phyloP scores from a whole-genome alignment of 1,140 invertebrate species.

The Pseudomyrmex sp. region DNA sequence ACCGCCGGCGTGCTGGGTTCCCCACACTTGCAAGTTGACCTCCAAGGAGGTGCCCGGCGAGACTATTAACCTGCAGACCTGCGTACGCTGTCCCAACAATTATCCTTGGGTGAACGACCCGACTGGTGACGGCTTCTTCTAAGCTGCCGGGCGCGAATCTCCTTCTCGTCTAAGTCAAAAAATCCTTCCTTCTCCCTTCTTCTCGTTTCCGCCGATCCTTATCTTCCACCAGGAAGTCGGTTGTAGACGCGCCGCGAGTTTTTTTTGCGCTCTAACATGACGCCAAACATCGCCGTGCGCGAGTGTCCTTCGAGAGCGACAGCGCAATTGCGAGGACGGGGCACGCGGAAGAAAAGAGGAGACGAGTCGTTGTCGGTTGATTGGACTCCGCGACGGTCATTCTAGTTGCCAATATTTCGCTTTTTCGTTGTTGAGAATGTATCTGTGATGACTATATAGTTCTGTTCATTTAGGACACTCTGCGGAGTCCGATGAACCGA shows the following conservation, averaged over 20 bases:
- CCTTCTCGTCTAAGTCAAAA: slow-evolving; percentile 79
- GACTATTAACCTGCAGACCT: slow-evolving; percentile 96
- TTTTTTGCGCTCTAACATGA: slow-evolving; percentile 35
- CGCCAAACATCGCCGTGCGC: background rate
- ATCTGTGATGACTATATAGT: slow-evolving; percentile 55
- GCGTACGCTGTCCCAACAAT: slow-evolving; percentile 96
- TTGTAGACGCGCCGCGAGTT: slow-evolving; percentile 31
- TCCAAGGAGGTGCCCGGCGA: slow-evolving; percentile 97
- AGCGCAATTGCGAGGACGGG: background rate
- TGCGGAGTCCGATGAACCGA: slow-evolving; percentile 22
- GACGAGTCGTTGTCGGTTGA: slow-evolving; percentile 15
- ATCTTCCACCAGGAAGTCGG: slow-evolving; percentile 4
- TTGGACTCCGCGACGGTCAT: slow-evolving; percentile 25
- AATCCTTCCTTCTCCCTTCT: slow-evolving; percentile 48
- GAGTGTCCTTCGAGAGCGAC: slow-evolving; percentile 18
- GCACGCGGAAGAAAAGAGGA: slow-evolving; percentile 6
- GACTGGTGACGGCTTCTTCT: slow-evolving; percentile 96
- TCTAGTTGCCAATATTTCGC: slow-evolving; percentile 43
- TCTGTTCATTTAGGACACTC: slow-evolving; percentile 14
- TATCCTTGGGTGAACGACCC: slow-evolving; percentile 98
- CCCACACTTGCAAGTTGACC: slow-evolving; percentile 95
- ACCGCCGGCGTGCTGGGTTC: slow-evolving; percentile 93
- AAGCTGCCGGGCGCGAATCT: slow-evolving; percentile 79
- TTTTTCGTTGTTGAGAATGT: slow-evolving; percentile 41
- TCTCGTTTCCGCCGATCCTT: background rate